Evolutionary conservation across 2,113 vertebrate species (phyloP).

Genomic region (Chaetodon trifascialis): DNA sequence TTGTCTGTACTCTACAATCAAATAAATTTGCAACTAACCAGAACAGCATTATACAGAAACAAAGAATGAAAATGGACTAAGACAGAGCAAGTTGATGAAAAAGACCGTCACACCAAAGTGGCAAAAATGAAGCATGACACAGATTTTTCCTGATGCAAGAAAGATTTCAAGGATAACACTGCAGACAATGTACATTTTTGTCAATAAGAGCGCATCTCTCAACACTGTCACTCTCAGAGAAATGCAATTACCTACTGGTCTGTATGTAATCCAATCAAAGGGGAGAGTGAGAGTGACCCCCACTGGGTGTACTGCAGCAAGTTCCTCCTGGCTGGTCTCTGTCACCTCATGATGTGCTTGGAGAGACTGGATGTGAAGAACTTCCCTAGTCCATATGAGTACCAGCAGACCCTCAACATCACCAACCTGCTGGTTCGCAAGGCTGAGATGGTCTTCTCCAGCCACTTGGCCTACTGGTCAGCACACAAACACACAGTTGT

Average conservation of each 20-base stretch:
- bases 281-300: constrained; percentile 72
- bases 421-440: constrained; percentile 77
- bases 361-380: constrained; percentile 71
- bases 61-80: no score
- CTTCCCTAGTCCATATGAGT: constrained; percentile 69
- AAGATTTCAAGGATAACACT: not conserved
- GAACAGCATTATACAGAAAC: no score
- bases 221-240: not conserved
- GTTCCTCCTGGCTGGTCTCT: constrained; percentile 79
- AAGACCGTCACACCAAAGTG: not conserved
- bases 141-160: not conserved
- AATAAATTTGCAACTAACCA: not conserved
- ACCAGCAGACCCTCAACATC: constrained; percentile 61
- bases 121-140: not conserved
- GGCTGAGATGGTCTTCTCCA: constrained; percentile 80
- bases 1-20: not conserved
- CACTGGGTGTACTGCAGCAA: constrained; percentile 85
- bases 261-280: constrained; percentile 59
- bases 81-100: not conserved
- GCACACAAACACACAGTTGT: not conserved
- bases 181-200: not conserved
- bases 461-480: constrained; percentile 79
- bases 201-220: not conserved
- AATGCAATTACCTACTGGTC: not conserved
- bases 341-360: constrained; percentile 76